Evolutionary conservation across 2,888 invertebrate species (phyloP).

Genomic region (Scaptomyza polygonia): DNA sequence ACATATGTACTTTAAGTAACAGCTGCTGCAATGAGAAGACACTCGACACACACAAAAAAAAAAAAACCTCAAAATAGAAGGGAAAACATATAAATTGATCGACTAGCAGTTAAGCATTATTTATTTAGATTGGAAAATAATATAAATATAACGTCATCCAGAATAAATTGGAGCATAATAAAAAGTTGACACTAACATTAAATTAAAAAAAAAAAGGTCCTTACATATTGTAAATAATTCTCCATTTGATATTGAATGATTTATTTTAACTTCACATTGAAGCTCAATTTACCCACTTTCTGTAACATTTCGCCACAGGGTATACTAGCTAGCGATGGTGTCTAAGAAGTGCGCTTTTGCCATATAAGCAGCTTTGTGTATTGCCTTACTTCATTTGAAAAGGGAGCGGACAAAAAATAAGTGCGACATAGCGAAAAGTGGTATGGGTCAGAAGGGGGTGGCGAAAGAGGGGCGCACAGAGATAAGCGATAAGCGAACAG

Average conservation of each 20-base stretch:
- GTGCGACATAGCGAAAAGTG: not conserved
- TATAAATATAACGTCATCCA: too few relatives aligned
- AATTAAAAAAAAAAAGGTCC: too few relatives aligned
- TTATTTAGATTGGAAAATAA: too few relatives aligned
- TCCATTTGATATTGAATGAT: too few relatives aligned
- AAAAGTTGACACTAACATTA: too few relatives aligned
- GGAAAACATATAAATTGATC: not conserved
- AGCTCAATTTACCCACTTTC: not conserved
- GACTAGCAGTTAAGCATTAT: conserved; percentile 1
- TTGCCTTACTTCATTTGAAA: conserved; percentile 66
- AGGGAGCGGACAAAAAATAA: conserved; percentile 11
- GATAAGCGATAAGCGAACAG: conserved; percentile 56
- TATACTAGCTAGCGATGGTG: conserved; percentile 15
- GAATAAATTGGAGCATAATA: too few relatives aligned
- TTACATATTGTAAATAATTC: too few relatives aligned
- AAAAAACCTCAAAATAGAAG: not conserved
- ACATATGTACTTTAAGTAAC: conserved; percentile 42
- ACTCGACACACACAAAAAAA: conserved; percentile 26
- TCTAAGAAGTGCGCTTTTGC: conserved; percentile 27
- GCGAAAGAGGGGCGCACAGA: conserved; percentile 3
- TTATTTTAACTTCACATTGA: too few relatives aligned
- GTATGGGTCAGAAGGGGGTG: not conserved
- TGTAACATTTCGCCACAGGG: not conserved
- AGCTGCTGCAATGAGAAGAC: conserved; percentile 52
- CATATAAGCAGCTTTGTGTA: conserved; percentile 68